Conservation (phyloP, 2,113 vertebrate genomes). For the Bujurquina vittata region DNA sequence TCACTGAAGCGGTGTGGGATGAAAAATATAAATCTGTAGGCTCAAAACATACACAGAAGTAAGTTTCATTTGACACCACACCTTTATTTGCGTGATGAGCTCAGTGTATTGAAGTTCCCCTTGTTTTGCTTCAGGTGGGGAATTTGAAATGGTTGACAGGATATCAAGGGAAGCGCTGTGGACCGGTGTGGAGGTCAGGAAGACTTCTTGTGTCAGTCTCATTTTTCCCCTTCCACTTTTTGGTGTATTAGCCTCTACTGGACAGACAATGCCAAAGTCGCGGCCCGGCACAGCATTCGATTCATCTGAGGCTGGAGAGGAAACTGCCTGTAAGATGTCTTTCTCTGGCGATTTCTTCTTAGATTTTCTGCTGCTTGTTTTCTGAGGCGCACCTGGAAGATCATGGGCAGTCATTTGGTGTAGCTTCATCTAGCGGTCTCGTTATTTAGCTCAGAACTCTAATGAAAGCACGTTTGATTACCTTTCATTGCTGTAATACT, state of each 20-base stretch:
- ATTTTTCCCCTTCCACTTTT: conserved; percentile 13
- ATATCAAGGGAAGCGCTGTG: not conserved
- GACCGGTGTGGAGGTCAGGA: conserved; percentile 59
- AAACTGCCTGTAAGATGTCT: not conserved
- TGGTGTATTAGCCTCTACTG: conserved; percentile 26
- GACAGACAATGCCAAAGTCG: not conserved
- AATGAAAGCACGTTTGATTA: not conserved
- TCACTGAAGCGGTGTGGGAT: not conserved
- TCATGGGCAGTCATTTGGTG: not conserved
- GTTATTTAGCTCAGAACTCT: not conserved
- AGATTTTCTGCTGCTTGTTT: conserved; percentile 22
- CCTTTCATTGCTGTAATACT: conserved; percentile 30
- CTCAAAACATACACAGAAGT: not conserved
- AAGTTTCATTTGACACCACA: not conserved
- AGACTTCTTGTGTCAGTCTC: not conserved
- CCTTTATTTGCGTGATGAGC: conserved; percentile 32
- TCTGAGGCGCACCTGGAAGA: conserved; percentile 37
- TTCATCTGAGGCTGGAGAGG: conserved; percentile 11
- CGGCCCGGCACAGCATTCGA: not conserved
- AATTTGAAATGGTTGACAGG: not conserved
- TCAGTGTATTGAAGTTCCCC: not conserved
- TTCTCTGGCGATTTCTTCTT: not conserved
- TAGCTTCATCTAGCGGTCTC: too few species aligned
- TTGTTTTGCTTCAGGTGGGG: not conserved
- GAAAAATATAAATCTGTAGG: not conserved